Evolutionary conservation across 2,113 vertebrate species (phyloP).

Genomic region (Bubo scandiacus): DNA sequence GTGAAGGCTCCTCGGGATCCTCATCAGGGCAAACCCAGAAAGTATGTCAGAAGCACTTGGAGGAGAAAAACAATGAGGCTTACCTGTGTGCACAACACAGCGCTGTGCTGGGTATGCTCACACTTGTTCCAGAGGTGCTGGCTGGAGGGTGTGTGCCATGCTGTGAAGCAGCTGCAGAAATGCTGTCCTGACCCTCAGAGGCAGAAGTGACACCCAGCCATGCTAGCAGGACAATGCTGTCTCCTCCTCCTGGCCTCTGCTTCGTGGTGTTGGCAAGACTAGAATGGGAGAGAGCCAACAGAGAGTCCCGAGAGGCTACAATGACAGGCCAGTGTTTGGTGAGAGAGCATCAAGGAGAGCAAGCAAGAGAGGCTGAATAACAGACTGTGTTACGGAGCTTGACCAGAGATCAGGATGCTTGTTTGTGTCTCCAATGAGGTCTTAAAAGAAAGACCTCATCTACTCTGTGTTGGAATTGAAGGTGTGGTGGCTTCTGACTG

Average conservation of each 20-base stretch:
- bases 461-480: not conserved
- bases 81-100: not conserved
- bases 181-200: not conserved
- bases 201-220: not conserved
- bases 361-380: not conserved
- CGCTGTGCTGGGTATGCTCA: not conserved
- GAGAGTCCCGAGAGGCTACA: not conserved
- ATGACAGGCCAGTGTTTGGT: not conserved
- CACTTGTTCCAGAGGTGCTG: fast-evolving
- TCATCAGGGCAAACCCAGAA: not conserved
- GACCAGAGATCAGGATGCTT: not conserved
- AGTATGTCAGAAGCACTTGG: not conserved
- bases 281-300: not conserved
- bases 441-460: not conserved
- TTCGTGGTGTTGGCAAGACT: not conserved
- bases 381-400: not conserved
- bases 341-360: not conserved
- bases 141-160: not conserved
- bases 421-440: not conserved
- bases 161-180: not conserved
- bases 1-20: not conserved
- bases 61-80: not conserved
- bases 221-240: not conserved
- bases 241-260: not conserved
- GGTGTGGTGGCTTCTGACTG: not conserved